Evolutionary conservation across 2,113 vertebrate species (phyloP).

Genomic region (Marmota flaviventris): DNA sequence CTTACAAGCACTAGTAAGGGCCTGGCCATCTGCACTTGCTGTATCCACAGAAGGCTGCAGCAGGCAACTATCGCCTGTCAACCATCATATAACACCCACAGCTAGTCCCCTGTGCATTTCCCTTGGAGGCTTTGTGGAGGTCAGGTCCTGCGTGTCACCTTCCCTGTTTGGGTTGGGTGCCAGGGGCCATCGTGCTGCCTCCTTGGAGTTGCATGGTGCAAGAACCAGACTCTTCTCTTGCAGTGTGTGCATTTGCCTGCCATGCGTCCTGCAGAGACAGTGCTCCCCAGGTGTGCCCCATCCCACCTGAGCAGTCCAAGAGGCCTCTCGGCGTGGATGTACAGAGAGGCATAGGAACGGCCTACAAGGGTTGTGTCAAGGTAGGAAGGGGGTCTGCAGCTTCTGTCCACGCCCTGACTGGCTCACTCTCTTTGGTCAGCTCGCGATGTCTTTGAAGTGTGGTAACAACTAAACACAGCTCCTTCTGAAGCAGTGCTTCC

Average conservation of each 20-base stretch:
- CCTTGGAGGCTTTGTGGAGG: too few species aligned
- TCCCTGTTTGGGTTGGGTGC: background rate
- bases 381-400: conserved; percentile 84
- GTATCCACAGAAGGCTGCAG: accelerated
- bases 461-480: accelerated
- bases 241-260: conserved; percentile 98
- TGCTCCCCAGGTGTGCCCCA: conserved; percentile 96
- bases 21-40: accelerated
- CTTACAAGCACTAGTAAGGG: accelerated
- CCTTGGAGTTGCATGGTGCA: too few species aligned
- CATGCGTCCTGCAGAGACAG: conserved; percentile 97
- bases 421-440: background rate
- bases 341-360: conserved; percentile 97
- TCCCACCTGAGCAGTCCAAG: conserved; percentile 97
- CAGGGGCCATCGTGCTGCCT: background rate
- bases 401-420: background rate
- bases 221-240: background rate
- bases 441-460: accelerated
- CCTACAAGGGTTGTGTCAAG: conserved; percentile 98
- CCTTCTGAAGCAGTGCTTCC: background rate
- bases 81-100: accelerated
- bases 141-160: too few species aligned
- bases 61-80: accelerated
- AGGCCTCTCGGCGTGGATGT: conserved; percentile 97
- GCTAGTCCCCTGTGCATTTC: too few species aligned